Conservation (phyloP, 2,888 invertebrate species). For the Lasiommata megera region DNA sequence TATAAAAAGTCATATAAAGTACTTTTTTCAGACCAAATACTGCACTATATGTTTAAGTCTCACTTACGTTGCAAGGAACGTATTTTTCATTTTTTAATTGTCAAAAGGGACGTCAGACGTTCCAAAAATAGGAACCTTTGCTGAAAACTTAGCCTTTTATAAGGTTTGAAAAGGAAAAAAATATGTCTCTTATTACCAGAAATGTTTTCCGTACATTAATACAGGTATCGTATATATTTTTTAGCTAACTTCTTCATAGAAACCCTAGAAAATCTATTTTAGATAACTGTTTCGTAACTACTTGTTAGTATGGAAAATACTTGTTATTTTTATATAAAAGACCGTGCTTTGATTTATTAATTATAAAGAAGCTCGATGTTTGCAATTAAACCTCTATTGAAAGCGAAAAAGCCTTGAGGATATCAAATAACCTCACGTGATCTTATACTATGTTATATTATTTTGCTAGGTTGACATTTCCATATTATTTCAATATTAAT, state of each 20-base stretch:
- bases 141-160: constrained; percentile 45
- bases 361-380: background rate
- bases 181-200: constrained; percentile 68
- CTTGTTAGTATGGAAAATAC: constrained; percentile 4
- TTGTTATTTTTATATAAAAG: background rate
- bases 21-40: background rate
- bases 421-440: constrained; percentile 41
- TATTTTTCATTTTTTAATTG: constrained; percentile 10
- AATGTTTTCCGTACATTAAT: constrained; percentile 62
- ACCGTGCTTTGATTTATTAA: background rate
- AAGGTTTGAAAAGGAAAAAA: constrained; percentile 39
- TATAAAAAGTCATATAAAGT: too few species aligned
- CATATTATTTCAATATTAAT: background rate
- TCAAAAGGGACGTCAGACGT: constrained; percentile 36
- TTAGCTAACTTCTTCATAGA: background rate
- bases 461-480: background rate
- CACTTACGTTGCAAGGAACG: background rate
- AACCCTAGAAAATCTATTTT: constrained; percentile 3
- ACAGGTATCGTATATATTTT: constrained; percentile 53
- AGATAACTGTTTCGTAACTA: constrained; percentile 66
- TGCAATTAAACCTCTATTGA: background rate
- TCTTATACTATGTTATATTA: constrained; percentile 10
- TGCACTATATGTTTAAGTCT: background rate
- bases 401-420: background rate
- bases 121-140: constrained; percentile 65